Base-by-base conservation (phyloP, 2,797 vertebrate genomes). In the Fistularia commersonii region DNA sequence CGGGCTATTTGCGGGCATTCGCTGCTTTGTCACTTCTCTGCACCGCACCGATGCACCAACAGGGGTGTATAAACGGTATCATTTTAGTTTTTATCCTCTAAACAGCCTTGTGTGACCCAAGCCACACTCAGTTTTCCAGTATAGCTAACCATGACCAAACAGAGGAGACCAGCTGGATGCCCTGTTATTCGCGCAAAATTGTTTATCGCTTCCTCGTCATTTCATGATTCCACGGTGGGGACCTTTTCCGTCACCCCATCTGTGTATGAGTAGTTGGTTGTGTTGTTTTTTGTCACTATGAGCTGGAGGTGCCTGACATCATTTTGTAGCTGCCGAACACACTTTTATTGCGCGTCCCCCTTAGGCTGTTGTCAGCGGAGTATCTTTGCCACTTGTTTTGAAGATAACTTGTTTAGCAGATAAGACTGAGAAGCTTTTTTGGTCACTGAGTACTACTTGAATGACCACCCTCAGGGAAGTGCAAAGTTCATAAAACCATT, bases 311-410 rank as follows among this genome's bases (percentile, higher is more conserved):
- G 43, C 51, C 43, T 59, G 32, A 47, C 36, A 58, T 39, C 32
- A 23, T 59, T 48, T 56, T 44, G 44, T 32, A 48, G 48, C 40
- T 57, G 43, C 42, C 57, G 42, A 37, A 57, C 40, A 48, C 13
- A 57, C 15, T 14, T 65, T 35, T 54, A 38, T 44, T 0, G 32
- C 34, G 48, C n/a, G 11, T 36, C 37, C 45, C 14, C 45, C 43
- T 49, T 37, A 33, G 11, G n/a, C 48, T 51, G 35, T 53, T 33
- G 44, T 51, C 51, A 42, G 11, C 13, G 33, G 11, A 41, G 33
- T 45, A 41, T 31, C 40, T 12, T 40, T 34, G 36, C 11, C 0
- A 4, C 35, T 12, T 52, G 31, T 8, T 59, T 45, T 45, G 41
- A 32, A 41, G 23, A 23, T 23, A 23, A 23, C 23, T 23, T 23